Base-by-base conservation (phyloP, 2,888 invertebrate species). In the Teleiodes luculella region DNA sequence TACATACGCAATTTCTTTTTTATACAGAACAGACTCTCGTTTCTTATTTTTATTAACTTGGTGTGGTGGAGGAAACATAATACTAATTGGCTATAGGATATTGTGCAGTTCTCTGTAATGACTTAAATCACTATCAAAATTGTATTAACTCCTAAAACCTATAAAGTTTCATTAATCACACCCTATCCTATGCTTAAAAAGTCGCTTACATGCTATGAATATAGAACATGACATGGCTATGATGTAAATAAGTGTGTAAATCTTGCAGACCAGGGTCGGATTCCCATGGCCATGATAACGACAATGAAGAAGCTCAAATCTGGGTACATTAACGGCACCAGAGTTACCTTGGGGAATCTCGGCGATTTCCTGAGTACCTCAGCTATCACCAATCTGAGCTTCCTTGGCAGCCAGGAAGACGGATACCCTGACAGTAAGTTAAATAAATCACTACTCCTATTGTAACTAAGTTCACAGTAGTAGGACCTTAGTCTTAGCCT, bases 251-350 rank as follows among this genome's bases (percentile, higher is more conserved):
- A 39, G 39, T 7, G 8, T 10, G 10, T 14, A 4, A 36, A 39
- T 3, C 18, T 39, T 65, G n/a, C 80, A 97, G 97, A 97, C 89
- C 94, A 97, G 83, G 97, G 96, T 56, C 96, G 94, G 85, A 95
- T 97, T 59, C 98, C 98, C 0, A 91, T 96, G 77, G 96, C 98
- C 0, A 97, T 99, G 94, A 95, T 98, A 66, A 97, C 98, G 1
- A 99, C 99, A 1, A 97, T 99, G 93, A 97, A 98, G 76, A 99
- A 99, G 84, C 89, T 99, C 3, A 98, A 98, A 81, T 98, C 98
- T 57, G 99, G 99, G 8, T 99, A 99, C 77, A 97, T 99, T 52
- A 98, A 98, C 75, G 99, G 99, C n/a, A 98, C 99, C 0, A 92
- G 98, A 67, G 98, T 99, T 0, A 97, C 98, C 55, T 88, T 99